Percentiles rank a stretch among this genome's conserved stretches.
These are phyloP conservation scores for Lasius fuliginosus DNA, from an alignment of 2,888 invertebrate species.

Conservation along the genomic window DNA sequence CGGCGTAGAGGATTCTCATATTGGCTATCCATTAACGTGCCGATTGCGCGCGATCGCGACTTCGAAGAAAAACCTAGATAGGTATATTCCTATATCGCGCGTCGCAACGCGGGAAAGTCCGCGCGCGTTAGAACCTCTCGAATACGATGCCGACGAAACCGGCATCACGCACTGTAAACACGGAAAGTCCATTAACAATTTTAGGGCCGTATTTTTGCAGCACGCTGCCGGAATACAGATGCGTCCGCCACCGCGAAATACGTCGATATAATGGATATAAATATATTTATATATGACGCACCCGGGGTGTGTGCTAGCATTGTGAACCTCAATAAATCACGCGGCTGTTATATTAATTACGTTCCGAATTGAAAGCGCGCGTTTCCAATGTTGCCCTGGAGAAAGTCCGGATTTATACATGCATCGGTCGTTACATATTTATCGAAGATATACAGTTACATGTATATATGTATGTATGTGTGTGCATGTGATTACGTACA, in stretches of 20 bases:
- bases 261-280: slow-evolving; percentile 66
- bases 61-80: slow-evolving; percentile 21
- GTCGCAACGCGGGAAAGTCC: slow-evolving; percentile 24
- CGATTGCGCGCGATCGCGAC: slow-evolving; percentile 17
- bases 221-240: slow-evolving; percentile 69
- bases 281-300: slow-evolving; percentile 55
- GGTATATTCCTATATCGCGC: slow-evolving; percentile 28
- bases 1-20: slow-evolving; percentile 31
- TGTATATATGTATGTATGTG: slow-evolving; percentile 1
- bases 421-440: slow-evolving; percentile 33
- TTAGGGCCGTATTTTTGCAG: slow-evolving; percentile 69
- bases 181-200: slow-evolving; percentile 83
- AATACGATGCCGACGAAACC: slow-evolving; percentile 45
- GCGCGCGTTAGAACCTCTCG: background rate
- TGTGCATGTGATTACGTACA: background rate
- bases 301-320: slow-evolving; percentile 22
- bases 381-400: slow-evolving; percentile 46
- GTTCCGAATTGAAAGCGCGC: slow-evolving; percentile 52
- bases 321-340: slow-evolving; percentile 45
- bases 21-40: slow-evolving; percentile 14
- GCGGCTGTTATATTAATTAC: slow-evolving; percentile 57
- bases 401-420: slow-evolving; percentile 49
- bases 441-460: slow-evolving; percentile 49
- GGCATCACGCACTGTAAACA: slow-evolving; percentile 72
- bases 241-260: slow-evolving; percentile 67